phyloP scores from a whole-genome alignment of 2,113 vertebrate genomes.

The Peromyscus leucopus region DNA sequence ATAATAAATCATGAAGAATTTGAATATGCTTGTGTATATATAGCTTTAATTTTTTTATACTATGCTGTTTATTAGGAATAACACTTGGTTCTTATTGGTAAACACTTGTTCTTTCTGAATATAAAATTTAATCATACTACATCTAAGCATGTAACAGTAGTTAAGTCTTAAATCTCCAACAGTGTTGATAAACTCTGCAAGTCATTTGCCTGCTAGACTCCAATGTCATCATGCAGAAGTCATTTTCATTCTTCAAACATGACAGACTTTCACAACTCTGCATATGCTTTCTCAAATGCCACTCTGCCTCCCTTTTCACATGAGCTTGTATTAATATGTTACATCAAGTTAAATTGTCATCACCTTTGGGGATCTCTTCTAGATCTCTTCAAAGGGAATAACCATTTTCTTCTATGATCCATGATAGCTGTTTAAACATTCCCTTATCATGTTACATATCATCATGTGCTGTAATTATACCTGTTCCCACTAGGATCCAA shows the following conservation, averaged over 20 bases:
- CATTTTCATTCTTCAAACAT: constrained; percentile 12
- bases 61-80: constrained; percentile 21
- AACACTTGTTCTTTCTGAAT: background rate
- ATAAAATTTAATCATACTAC: constrained; percentile 10
- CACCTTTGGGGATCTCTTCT: background rate
- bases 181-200: background rate
- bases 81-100: background rate
- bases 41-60: background rate
- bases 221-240: background rate
- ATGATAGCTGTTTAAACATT: background rate
- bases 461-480: background rate
- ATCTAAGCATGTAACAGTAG: background rate
- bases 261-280: background rate
- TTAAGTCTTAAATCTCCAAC: background rate
- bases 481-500: background rate
- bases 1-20: background rate
- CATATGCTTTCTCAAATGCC: background rate
- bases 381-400: background rate
- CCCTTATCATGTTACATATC: background rate
- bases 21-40: background rate
- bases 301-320: background rate
- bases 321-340: background rate
- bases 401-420: background rate
- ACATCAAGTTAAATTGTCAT: background rate
- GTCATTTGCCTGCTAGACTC: background rate